Conservation (phyloP, 2,888 invertebrate genomes). For the Diabrotica balteata region DNA sequence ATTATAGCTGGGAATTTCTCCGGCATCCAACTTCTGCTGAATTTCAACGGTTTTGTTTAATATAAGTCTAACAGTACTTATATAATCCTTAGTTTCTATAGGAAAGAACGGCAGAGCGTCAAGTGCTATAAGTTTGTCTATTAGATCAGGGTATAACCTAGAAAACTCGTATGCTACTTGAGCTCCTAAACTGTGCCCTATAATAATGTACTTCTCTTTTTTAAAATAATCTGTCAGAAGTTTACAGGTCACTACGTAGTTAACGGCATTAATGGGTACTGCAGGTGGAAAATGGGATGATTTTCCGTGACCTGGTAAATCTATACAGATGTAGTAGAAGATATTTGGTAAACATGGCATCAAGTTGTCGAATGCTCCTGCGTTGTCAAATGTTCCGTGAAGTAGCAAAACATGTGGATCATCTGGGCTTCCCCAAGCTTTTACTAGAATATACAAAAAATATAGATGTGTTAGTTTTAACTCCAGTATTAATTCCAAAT, state of each 20-base stretch:
- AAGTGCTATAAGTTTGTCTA: constrained; percentile 60
- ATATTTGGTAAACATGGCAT: constrained; percentile 63
- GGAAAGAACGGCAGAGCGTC: constrained; percentile 56
- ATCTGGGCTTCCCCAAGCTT: constrained; percentile 67
- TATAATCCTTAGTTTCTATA: constrained; percentile 40
- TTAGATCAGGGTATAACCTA: constrained; percentile 57
- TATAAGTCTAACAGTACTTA: constrained; percentile 41
- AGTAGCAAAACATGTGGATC: constrained; percentile 65
- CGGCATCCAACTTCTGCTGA: constrained; percentile 44
- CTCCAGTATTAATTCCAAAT: too few relatives aligned
- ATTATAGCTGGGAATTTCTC: constrained; percentile 53
- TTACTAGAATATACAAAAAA: constrained; percentile 57
- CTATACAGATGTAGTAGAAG: constrained; percentile 61
- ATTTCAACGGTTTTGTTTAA: constrained; percentile 48
- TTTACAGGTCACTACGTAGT: constrained; percentile 57
- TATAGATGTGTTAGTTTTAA: too few relatives aligned
- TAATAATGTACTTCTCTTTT: constrained; percentile 49
- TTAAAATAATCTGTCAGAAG: constrained; percentile 50
- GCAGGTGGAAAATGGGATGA: constrained; percentile 64
- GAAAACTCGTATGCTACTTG: constrained; percentile 57
- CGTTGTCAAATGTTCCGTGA: constrained; percentile 69
- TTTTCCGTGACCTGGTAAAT: constrained; percentile 69
- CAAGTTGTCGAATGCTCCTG: constrained; percentile 66
- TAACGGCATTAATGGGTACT: constrained; percentile 56
- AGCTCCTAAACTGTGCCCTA: constrained; percentile 63